phyloP scores from a whole-genome alignment of 2,888 invertebrate species.

The Anodontia alba region DNA sequence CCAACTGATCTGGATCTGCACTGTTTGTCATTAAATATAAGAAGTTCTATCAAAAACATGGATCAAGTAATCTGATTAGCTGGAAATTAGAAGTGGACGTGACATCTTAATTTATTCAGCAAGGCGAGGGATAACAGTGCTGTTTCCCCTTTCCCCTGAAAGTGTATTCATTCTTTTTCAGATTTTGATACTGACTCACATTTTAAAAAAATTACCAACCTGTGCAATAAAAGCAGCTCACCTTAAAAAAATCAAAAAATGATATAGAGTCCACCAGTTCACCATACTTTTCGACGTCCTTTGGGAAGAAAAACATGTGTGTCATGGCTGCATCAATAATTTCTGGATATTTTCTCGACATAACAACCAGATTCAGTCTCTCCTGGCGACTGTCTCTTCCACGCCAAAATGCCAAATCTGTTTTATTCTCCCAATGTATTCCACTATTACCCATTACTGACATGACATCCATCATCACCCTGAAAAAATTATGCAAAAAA shows the following conservation, averaged over 20 bases:
- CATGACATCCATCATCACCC: constrained; percentile 94
- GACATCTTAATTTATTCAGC: no score
- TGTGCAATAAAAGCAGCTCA: constrained; percentile 87
- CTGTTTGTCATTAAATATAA: no score
- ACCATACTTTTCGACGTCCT: constrained; percentile 93
- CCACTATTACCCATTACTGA: constrained; percentile 93
- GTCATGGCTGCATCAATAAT: constrained; percentile 96
- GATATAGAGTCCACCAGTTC: constrained; percentile 93
- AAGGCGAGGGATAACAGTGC: no score
- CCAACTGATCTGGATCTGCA: no score
- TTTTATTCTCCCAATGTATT: constrained; percentile 90
- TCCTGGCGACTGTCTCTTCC: constrained; percentile 96
- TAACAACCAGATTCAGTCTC: constrained; percentile 92
- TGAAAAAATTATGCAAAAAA: constrained; percentile 80
- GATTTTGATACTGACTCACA: no score
- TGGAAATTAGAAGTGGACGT: no score
- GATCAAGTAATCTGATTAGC: no score
- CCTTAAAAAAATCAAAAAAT: constrained; percentile 97
- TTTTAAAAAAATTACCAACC: no score
- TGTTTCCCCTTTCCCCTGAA: no score
- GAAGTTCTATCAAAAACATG: no score
- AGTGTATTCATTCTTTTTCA: no score
- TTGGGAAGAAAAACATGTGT: constrained; percentile 97
- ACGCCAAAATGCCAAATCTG: constrained; percentile 93
- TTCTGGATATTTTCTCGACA: constrained; percentile 91